Evolutionary conservation across 2,797 vertebrate genomes (phyloP).

Genomic region (Mormyrus proboscirostris): DNA sequence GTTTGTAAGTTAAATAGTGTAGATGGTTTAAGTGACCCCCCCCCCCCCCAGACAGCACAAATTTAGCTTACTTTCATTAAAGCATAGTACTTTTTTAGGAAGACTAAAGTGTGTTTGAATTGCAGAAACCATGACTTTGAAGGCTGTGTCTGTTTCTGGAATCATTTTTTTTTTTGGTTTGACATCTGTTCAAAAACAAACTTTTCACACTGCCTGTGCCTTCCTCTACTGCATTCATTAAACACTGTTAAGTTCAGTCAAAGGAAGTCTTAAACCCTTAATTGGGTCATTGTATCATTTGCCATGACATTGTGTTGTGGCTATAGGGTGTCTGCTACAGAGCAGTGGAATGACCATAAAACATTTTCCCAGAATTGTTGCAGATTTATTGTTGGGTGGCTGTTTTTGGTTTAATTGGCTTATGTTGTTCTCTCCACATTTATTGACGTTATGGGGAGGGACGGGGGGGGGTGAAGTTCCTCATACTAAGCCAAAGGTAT

Average conservation of each 20-base stretch:
- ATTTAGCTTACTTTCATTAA: background rate
- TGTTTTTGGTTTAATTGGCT: slow-evolving; percentile 7
- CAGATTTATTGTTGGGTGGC: background rate
- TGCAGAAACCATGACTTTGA: background rate
- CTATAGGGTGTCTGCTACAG: background rate
- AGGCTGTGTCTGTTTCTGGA: background rate
- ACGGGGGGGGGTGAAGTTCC: background rate
- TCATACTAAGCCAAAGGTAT: background rate
- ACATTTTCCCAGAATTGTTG: background rate
- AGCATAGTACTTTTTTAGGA: background rate
- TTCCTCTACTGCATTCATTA: background rate
- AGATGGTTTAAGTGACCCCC: background rate
- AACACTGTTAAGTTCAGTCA: background rate
- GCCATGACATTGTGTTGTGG: background rate
- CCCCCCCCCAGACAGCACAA: background rate
- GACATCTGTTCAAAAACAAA: background rate
- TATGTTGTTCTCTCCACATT: background rate
- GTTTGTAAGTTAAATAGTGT: background rate
- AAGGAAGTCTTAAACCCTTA: background rate
- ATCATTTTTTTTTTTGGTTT: background rate
- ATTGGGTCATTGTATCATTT: background rate
- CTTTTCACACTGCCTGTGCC: background rate
- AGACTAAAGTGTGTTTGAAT: background rate
- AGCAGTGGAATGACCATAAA: background rate
- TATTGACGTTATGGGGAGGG: background rate